A percentile compares a stretch with the other conserved stretches of the same genome.
Conservation (phyloP, 2,888 invertebrate species). For the Hartigia nigra region DNA sequence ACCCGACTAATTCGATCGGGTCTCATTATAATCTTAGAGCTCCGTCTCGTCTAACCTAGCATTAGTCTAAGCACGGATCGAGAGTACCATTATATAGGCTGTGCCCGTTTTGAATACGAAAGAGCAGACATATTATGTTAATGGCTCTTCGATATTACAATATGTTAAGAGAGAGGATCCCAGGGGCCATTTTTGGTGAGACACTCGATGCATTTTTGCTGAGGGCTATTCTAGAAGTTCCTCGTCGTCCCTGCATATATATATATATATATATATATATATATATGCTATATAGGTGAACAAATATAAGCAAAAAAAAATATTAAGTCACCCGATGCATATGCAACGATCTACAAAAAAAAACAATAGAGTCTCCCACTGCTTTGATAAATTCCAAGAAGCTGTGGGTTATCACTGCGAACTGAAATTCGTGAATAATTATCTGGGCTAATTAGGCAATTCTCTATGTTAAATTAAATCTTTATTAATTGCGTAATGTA, state of each 20-base stretch:
- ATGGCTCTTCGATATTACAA: constrained; percentile 53
- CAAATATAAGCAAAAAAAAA: too few relatives aligned
- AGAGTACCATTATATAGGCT: constrained; percentile 56
- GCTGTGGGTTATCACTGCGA: background rate
- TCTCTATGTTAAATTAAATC: background rate
- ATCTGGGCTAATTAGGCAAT: constrained; percentile 23
- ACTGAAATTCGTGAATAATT: constrained; percentile 41
- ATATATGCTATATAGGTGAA: constrained; percentile 9
- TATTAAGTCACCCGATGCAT: constrained; percentile 9
- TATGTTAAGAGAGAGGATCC: constrained; percentile 35
- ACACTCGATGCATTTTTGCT: constrained; percentile 21
- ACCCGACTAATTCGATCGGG: constrained; percentile 57
- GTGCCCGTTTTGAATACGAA: constrained; percentile 58
- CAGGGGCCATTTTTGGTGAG: constrained; percentile 29
- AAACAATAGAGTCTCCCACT: background rate
- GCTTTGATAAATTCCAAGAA: background rate
- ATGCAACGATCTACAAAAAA: background rate
- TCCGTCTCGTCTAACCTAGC: constrained; percentile 51
- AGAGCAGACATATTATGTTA: constrained; percentile 62
- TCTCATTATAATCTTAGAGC: constrained; percentile 58
- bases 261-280: constrained; percentile 8
- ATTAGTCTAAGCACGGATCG: constrained; percentile 61
- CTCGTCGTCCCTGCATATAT: constrained; percentile 5
- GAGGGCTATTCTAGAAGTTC: background rate
- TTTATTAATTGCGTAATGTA: background rate